These are phyloP conservation scores for Nothobranchius furzeri DNA, from an alignment of 2,113 vertebrate genomes.

Conservation along the genomic window DNA sequence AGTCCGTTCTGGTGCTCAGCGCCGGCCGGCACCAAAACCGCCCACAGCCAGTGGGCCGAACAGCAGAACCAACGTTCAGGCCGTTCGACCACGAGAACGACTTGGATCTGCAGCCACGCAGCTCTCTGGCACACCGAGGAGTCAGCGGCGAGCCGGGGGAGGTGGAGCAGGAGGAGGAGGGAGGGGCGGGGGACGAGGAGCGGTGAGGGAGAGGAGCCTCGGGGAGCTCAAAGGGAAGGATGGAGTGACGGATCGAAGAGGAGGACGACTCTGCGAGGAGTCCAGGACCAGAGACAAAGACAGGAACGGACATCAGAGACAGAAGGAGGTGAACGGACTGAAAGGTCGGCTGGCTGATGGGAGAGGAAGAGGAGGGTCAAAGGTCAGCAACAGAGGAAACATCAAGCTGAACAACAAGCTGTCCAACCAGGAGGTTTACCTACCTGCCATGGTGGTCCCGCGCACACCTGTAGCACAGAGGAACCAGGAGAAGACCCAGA, in stretches of 20 bases:
- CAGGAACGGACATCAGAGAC: slow-evolving; percentile 43
- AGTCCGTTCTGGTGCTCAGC: slow-evolving; percentile 79
- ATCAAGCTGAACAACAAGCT: slow-evolving; percentile 31
- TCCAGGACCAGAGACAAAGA: slow-evolving; percentile 55
- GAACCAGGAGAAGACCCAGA: slow-evolving; percentile 57
- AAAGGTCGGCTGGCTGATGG: slow-evolving; percentile 41
- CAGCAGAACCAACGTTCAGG: slow-evolving; percentile 78
- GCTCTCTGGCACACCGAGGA: slow-evolving; percentile 37
- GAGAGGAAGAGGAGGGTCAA: slow-evolving; percentile 48
- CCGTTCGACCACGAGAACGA: slow-evolving; percentile 46
- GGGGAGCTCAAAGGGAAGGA: slow-evolving; percentile 53
- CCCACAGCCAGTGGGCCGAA: slow-evolving; percentile 38
- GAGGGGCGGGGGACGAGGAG: slow-evolving; percentile 78
- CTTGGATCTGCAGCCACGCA: slow-evolving; percentile 19
- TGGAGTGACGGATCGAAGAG: slow-evolving; percentile 43
- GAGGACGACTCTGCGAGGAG: slow-evolving; percentile 64
- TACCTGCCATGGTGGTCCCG: slow-evolving; percentile 73
- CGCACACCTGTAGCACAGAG: slow-evolving; percentile 68
- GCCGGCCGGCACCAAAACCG: slow-evolving; percentile 59
- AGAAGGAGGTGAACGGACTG: slow-evolving; percentile 37
- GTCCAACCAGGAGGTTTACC: slow-evolving; percentile 53
- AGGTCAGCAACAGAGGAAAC: slow-evolving; percentile 28
- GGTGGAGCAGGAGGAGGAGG: slow-evolving; percentile 14
- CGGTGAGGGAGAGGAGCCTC: slow-evolving; percentile 49
- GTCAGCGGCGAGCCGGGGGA: slow-evolving; percentile 41